These are phyloP conservation scores for Rattus rattus DNA, from an alignment of 2,113 vertebrate genomes.

Conservation along the genomic window DNA sequence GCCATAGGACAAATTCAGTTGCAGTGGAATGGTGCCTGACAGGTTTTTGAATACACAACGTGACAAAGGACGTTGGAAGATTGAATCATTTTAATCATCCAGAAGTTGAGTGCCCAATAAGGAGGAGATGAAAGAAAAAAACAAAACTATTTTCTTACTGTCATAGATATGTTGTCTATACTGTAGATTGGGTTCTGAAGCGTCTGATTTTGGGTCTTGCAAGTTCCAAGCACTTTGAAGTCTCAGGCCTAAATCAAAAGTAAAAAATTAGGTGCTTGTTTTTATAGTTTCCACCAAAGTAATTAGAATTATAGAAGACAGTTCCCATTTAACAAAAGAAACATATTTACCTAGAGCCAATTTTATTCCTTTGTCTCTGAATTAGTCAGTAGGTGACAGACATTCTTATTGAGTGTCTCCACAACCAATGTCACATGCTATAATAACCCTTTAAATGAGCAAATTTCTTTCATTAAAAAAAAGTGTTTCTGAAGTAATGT, in stretches of 20 bases:
- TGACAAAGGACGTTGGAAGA: background rate
- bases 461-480: background rate
- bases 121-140: accelerated
- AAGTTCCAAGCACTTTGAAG: background rate
- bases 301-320: background rate
- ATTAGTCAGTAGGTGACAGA: background rate
- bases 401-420: conserved; percentile 8
- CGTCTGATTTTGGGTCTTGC: background rate
- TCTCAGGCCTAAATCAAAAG: accelerated
- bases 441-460: conserved; percentile 53
- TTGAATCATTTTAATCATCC: background rate
- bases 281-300: background rate
- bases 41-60: background rate
- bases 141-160: background rate
- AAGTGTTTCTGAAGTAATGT: conserved; percentile 41
- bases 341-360: background rate
- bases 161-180: background rate
- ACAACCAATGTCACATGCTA: background rate
- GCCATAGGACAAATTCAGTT: background rate
- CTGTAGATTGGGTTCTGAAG: background rate
- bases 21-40: background rate
- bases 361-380: conserved; percentile 55
- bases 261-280: background rate
- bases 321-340: conserved; percentile 10
- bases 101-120: background rate